Evolutionary conservation across 2,113 vertebrate species (phyloP).

Genomic region (Muntiacus reevesi): DNA sequence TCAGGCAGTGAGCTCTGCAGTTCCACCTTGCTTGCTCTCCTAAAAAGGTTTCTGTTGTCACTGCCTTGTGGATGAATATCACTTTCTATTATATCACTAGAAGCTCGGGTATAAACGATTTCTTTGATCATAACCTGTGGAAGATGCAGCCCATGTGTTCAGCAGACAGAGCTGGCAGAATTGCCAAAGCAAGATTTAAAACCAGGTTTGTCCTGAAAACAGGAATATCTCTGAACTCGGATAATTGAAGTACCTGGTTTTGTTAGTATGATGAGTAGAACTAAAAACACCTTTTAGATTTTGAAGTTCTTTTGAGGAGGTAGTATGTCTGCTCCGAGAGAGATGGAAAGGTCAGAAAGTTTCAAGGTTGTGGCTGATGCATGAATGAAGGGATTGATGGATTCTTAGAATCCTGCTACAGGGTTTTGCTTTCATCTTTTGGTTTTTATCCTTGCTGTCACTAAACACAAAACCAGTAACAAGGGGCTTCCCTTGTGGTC

Average conservation of each 20-base stretch:
- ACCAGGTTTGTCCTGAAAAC: not conserved
- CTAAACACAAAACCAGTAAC: not conserved
- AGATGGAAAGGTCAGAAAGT: not conserved
- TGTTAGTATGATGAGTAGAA: not conserved
- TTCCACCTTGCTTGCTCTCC: not conserved
- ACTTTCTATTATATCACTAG: not conserved
- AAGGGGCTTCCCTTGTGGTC: not conserved
- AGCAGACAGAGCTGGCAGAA: not conserved
- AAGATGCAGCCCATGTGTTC: conserved; percentile 2
- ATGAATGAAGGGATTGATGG: not conserved
- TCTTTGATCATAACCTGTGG: conserved; percentile 1
- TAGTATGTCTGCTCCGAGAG: not conserved
- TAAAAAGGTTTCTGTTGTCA: not conserved
- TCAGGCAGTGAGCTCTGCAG: not conserved
- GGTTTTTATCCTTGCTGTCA: not conserved
- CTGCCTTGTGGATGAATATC: not conserved
- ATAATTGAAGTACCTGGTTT: not conserved
- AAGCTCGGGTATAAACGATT: not conserved
- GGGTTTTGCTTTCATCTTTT: not conserved
- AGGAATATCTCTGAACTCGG: not conserved
- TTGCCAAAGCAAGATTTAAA: not conserved
- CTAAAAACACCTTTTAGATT: not conserved
- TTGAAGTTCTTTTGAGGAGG: not conserved
- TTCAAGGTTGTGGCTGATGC: not conserved
- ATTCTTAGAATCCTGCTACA: not conserved